Conservation (phyloP, 2,888 invertebrate genomes). For the Campopleginae sp. region DNA sequence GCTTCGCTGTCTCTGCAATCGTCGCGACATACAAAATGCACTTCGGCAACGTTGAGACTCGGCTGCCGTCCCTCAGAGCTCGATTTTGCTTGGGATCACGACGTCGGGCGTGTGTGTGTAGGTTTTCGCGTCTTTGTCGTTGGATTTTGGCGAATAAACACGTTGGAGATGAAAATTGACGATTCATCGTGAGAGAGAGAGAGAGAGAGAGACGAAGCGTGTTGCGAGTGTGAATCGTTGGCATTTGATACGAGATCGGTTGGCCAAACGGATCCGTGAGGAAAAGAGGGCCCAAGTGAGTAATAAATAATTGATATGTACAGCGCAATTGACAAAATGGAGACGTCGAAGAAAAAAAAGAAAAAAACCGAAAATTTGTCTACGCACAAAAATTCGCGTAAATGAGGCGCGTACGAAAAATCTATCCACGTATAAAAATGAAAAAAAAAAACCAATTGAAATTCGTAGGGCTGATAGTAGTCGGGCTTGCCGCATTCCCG, state of each 20-base stretch:
- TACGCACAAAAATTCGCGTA: not conserved
- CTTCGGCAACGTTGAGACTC: constrained; percentile 56
- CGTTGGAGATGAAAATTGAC: not conserved
- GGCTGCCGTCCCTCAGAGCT: constrained; percentile 33
- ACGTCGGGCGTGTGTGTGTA: not conserved
- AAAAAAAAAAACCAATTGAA: constrained; percentile 29
- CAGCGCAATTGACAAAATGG: constrained; percentile 58
- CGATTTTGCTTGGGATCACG: constrained; percentile 49
- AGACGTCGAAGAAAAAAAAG: constrained; percentile 40
- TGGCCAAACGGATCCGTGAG: too few relatives aligned
- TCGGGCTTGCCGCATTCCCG: too few relatives aligned
- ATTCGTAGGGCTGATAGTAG: constrained; percentile 57
- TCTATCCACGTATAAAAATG: not conserved
- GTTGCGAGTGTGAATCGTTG: not conserved
- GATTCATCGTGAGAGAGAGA: not conserved
- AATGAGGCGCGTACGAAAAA: not conserved
- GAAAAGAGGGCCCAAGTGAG: not conserved
- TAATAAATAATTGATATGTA: constrained; percentile 58
- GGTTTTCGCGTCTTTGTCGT: not conserved
- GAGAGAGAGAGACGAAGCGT: not conserved
- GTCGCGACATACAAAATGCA: constrained; percentile 59
- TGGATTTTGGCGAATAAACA: not conserved
- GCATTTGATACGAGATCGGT: not conserved
- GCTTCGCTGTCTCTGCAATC: not conserved
- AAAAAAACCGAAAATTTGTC: not conserved